phyloP scores from a whole-genome alignment of 2,888 invertebrate genomes.

The Scrobipalpa atriplicella region DNA sequence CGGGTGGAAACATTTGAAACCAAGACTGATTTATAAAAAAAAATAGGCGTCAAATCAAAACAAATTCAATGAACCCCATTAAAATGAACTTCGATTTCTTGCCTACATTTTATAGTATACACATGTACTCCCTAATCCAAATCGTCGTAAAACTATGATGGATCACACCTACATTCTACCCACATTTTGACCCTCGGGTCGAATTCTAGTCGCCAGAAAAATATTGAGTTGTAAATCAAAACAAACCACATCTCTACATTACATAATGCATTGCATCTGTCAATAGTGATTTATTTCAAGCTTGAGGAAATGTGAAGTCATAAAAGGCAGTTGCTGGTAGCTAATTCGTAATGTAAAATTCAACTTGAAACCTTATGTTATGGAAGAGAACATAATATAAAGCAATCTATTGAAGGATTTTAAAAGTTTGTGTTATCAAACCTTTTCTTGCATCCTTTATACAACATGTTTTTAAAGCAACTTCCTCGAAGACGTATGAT shows the following conservation, averaged over 20 bases:
- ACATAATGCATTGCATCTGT: neutral
- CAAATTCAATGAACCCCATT: neutral
- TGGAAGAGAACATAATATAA: no score
- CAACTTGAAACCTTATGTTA: neutral
- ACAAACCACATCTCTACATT: neutral
- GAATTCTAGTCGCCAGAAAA: neutral
- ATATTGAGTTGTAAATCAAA: conserved; percentile 14
- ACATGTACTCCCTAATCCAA: neutral
- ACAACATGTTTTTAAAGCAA: neutral
- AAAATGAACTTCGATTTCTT: neutral
- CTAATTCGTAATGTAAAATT: neutral
- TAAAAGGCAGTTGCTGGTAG: neutral
- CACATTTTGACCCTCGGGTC: neutral
- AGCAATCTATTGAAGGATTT: no score
- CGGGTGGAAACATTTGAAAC: no score
- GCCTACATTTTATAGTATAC: neutral
- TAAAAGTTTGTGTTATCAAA: no score
- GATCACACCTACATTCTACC: conserved; percentile 17
- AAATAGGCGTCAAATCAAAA: no score
- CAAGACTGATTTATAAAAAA: no score
- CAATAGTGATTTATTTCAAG: neutral
- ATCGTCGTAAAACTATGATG: neutral
- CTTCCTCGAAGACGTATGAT: neutral
- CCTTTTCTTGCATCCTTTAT: neutral
- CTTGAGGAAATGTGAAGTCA: neutral